These are phyloP conservation scores for Drosophila tanythrix DNA, from an alignment of 2,888 invertebrate genomes.

Conservation along the genomic window DNA sequence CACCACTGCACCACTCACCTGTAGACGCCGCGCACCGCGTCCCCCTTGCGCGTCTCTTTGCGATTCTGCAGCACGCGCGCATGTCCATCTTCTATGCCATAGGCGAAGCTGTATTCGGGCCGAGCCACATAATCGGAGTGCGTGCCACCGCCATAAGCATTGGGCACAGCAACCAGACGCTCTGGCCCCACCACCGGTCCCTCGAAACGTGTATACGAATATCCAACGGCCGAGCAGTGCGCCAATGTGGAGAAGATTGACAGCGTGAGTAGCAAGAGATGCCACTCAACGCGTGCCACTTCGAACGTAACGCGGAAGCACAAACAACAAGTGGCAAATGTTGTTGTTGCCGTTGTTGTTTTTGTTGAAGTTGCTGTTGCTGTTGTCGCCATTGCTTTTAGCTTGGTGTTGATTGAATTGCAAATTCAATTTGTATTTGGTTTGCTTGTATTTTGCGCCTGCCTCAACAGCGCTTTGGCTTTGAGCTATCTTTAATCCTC, in stretches of 20 bases:
- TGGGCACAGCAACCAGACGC: constrained; percentile 81
- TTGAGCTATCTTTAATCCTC: constrained; percentile 38
- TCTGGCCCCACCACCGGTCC: constrained; percentile 90
- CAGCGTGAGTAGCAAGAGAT: constrained; percentile 43
- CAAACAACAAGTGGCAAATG: constrained; percentile 54
- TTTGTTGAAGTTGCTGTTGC: constrained; percentile 29
- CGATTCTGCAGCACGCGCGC: constrained; percentile 91
- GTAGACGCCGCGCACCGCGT: constrained; percentile 90
- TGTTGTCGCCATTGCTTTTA: constrained; percentile 59
- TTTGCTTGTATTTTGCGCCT: neutral
- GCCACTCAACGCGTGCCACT: constrained; percentile 54
- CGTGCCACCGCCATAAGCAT: constrained; percentile 81
- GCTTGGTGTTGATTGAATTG: constrained; percentile 39
- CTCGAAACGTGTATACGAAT: constrained; percentile 90
- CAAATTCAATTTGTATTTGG: constrained; percentile 22
- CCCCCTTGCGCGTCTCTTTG: constrained; percentile 90
- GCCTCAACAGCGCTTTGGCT: constrained; percentile 13
- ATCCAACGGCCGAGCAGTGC: constrained; percentile 85
- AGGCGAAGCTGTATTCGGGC: constrained; percentile 91
- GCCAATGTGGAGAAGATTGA: constrained; percentile 48
- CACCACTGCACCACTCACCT: constrained; percentile 77
- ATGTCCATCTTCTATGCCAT: constrained; percentile 91
- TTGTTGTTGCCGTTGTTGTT: constrained; percentile 10
- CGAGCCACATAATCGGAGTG: constrained; percentile 90
- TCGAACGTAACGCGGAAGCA: constrained; percentile 70